Percentiles rank a stretch among this genome's conserved stretches.
Conservation (phyloP, 2,888 invertebrate species). For the Leptopilina drosophilae region DNA sequence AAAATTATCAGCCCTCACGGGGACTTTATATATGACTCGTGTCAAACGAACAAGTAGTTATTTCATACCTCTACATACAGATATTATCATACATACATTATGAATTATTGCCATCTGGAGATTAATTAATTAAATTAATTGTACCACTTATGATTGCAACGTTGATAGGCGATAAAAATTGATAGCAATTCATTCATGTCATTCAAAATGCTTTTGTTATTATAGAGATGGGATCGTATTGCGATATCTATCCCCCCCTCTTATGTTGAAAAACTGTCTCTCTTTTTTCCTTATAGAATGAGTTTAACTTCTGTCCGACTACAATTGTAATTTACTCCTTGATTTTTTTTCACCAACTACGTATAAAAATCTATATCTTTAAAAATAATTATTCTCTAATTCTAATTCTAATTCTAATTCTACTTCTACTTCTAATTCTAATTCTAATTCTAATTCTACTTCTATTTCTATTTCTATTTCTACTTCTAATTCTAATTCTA, state of each 20-base stretch:
- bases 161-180: neutral
- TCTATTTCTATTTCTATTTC: too few species aligned
- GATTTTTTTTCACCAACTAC: too few species aligned
- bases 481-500: too few species aligned
- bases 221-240: conserved; percentile 4
- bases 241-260: too few species aligned
- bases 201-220: conserved; percentile 1
- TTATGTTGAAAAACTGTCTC: neutral
- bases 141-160: conserved; percentile 7
- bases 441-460: too few species aligned
- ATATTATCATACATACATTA: neutral
- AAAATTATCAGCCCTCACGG: too few species aligned
- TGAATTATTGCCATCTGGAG: conserved; percentile 10
- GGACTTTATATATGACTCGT: too few species aligned
- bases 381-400: too few species aligned
- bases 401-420: too few species aligned
- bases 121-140: conserved; percentile 33
- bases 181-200: neutral
- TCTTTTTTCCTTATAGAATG: neutral
- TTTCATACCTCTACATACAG: neutral
- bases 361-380: too few species aligned
- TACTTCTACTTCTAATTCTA: too few species aligned
- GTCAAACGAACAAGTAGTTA: neutral
- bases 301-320: neutral
- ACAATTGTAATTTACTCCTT: too few species aligned